Base-by-base conservation (phyloP, 2,888 invertebrate genomes). In the Luperina testacea region DNA sequence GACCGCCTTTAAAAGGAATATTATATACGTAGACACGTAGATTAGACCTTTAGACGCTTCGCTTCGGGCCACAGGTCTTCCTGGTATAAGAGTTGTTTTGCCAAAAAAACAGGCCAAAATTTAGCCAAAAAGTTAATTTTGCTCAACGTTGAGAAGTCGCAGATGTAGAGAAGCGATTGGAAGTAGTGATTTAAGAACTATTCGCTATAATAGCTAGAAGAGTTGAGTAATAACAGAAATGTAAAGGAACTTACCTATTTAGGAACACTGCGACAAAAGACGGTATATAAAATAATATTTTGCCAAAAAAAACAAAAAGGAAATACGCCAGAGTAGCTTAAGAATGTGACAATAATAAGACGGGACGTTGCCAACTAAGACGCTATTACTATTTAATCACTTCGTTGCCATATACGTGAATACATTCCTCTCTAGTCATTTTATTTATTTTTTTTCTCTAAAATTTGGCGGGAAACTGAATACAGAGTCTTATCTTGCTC, bases 391-490 rank as follows among this genome's bases (percentile, higher is more conserved):
- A 72, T 81, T 84, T 83, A 91, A 90, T 86, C 87, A 88, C 84
- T 92, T 90, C 87, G 93, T 94, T 93, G 94, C 94, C 94, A 89
- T 89, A 94, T 92, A 92, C 92, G 89, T 83, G 81, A 89, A 93
- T 91, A 96, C 96, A 96, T 96, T 96, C 96, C 96, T 94, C 91
- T 96, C 96, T 96, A 96, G 96, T 96, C 96, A 96, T 95, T 95
- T 93, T 91, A 88, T 86, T n/a, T 63, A 38, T 45, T 8, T 75
- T 81, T 81, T 71, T 80, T 81, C 83, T 80, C 63, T 88, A 87
- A 85, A 84, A 91, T 92, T 93, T 92, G 92, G 93, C 93, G 92
- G 92, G 91, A 92, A 89, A 80, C 87, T 87, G 65, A 87, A 92
- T 90, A 91, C 91, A 92, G 90, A 93, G 92, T 93, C 91, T 94